phyloP scores from a whole-genome alignment of 2,888 invertebrate species.

The Pollenia angustigena region DNA sequence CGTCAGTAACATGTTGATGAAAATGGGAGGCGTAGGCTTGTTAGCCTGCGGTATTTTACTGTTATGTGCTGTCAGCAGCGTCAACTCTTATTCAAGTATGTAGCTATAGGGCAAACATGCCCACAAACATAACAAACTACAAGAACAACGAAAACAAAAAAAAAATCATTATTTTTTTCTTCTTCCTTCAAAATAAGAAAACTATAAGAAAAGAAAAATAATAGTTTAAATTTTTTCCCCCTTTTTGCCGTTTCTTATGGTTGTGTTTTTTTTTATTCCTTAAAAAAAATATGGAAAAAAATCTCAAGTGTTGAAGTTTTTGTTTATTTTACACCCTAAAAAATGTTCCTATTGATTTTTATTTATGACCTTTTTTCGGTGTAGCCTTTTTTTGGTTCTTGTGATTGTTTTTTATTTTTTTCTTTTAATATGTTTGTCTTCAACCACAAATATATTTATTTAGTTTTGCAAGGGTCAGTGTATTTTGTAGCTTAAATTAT shows the following conservation, averaged over 20 bases:
- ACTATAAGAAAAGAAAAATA: slow-evolving; percentile 40
- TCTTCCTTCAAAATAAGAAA: slow-evolving; percentile 21
- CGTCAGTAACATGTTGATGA: slow-evolving; percentile 72
- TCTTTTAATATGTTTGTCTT: not conserved
- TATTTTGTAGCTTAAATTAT: slow-evolving; percentile 3
- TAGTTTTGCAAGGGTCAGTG: slow-evolving; percentile 11
- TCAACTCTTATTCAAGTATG: slow-evolving; percentile 84
- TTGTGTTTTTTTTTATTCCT: slow-evolving; percentile 40
- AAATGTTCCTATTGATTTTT: slow-evolving; percentile 20
- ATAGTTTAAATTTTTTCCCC: slow-evolving; percentile 4
- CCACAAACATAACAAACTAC: slow-evolving; percentile 49
- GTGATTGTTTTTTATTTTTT: not conserved
- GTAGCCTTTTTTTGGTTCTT: not conserved
- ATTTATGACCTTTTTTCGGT: not conserved
- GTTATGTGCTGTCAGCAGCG: slow-evolving; percentile 78
- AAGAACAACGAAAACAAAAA: slow-evolving; percentile 55
- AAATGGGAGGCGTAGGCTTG: slow-evolving; percentile 76
- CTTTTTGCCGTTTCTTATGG: slow-evolving; percentile 29
- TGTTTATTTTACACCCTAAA: slow-evolving; percentile 1
- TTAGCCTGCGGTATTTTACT: slow-evolving; percentile 76
- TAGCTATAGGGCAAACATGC: slow-evolving; percentile 73
- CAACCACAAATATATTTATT: not conserved
- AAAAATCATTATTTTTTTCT: slow-evolving; percentile 46
- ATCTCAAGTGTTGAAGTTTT: slow-evolving; percentile 44
- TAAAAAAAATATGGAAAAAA: not conserved